Percentiles rank a stretch among this genome's conserved stretches.
Evolutionary conservation across 2,888 invertebrate genomes (phyloP).

Genomic region (Diogma glabrata): DNA sequence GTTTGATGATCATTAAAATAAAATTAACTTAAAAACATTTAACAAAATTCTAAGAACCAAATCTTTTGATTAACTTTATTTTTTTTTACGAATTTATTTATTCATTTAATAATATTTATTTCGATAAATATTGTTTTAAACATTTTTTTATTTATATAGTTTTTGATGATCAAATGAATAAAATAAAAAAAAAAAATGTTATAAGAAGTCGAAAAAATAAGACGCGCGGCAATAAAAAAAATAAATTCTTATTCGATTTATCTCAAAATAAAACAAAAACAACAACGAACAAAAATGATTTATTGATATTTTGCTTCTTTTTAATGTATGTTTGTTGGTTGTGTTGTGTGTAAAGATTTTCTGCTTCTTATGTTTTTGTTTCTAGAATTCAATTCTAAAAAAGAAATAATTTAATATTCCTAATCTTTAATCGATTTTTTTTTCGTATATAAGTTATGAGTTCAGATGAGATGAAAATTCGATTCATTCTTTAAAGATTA

Average conservation of each 20-base stretch:
- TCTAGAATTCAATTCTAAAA: no score
- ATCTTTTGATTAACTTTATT: constrained; percentile 5
- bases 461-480: no score
- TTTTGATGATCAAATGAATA: constrained; percentile 8
- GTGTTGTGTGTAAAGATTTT: no score
- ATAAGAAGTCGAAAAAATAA: constrained; percentile 1
- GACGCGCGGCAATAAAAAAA: constrained; percentile 7
- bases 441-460: no score
- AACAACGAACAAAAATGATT: constrained; percentile 9
- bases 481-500: no score
- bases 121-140: constrained; percentile 8
- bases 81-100: constrained; percentile 1
- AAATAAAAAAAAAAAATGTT: constrained; percentile 4
- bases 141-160: constrained; percentile 4
- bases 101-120: constrained; percentile 8
- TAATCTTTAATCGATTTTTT: no score
- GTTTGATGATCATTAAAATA: constrained; percentile 8
- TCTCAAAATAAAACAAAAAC: no score
- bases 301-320: constrained; percentile 4
- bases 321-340: no score
- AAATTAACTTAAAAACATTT: constrained; percentile 3
- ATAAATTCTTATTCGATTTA: no score
- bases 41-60: constrained; percentile 4
- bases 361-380: no score
- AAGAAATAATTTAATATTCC: no score